A percentile compares a stretch with the other conserved stretches of the same genome.
phyloP scores from a whole-genome alignment of 2,797 vertebrate genomes.

The Sebastes nivosus region DNA sequence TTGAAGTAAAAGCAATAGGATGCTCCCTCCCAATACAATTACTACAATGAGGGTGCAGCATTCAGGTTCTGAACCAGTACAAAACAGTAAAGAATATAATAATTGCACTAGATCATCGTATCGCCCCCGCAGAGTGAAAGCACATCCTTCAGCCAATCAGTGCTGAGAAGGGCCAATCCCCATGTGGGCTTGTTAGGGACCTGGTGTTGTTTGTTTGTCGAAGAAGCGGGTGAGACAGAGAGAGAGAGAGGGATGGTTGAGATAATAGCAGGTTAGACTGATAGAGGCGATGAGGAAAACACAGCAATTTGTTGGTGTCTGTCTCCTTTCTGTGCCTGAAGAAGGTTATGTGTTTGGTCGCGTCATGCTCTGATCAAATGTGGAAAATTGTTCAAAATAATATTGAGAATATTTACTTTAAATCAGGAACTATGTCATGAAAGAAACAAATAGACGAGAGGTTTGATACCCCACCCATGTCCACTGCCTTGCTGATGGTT shows the following conservation, averaged over 20 bases:
- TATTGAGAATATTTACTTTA: neutral
- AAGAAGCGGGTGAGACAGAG: neutral
- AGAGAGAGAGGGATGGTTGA: neutral
- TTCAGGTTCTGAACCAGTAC: neutral
- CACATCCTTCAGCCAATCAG: slow-evolving; percentile 41
- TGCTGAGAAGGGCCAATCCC: slow-evolving; percentile 45
- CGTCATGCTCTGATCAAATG: neutral
- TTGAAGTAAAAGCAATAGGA: neutral
- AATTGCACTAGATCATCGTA: slow-evolving; percentile 19
- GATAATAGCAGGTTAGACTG: slow-evolving; percentile 36
- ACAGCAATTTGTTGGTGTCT: neutral
- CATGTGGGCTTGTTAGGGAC: slow-evolving; percentile 69
- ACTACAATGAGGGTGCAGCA: neutral
- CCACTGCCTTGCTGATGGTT: neutral
- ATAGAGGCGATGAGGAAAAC: slow-evolving; percentile 26
- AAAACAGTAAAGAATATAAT: neutral
- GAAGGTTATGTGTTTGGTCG: neutral
- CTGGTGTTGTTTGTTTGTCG: slow-evolving; percentile 61
- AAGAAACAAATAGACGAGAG: neutral
- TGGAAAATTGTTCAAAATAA: slow-evolving; percentile 2
- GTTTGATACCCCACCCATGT: neutral
- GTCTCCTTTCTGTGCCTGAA: neutral
- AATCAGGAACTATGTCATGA: neutral
- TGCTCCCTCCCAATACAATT: neutral
- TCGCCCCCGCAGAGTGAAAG: slow-evolving; percentile 24